Conservation (phyloP, 2,797 vertebrate species). For the Bradypus variegatus region DNA sequence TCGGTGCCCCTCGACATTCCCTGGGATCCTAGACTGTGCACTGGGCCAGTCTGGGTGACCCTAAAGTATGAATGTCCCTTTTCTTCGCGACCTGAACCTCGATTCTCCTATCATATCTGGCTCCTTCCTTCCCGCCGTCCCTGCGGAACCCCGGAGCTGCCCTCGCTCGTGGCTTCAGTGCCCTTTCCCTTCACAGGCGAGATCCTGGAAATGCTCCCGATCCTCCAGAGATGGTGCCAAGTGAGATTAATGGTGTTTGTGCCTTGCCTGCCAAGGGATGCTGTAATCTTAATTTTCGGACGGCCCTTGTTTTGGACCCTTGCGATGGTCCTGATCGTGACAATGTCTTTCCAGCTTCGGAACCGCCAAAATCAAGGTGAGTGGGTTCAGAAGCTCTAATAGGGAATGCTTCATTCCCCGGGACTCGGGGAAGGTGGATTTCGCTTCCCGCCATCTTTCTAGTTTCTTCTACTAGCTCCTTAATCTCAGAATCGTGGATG, state of each 20-base stretch:
- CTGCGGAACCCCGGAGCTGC: neutral
- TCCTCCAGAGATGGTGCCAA: neutral
- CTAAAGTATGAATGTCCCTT: neutral
- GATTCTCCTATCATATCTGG: neutral
- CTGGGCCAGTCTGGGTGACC: neutral
- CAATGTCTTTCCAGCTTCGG: neutral
- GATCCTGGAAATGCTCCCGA: neutral
- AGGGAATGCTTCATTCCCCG: neutral
- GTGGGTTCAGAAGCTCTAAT: neutral
- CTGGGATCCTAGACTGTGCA: neutral
- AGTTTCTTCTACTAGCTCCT: neutral
- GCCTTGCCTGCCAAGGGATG: fast-evolving
- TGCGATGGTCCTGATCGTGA: neutral
- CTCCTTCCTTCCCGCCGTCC: neutral
- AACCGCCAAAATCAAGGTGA: neutral
- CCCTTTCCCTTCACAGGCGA: neutral
- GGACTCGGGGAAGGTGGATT: neutral
- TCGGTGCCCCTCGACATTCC: neutral
- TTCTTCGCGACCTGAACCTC: neutral
- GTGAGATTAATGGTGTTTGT: fast-evolving
- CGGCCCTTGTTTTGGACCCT: fast-evolving
- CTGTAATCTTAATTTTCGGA: neutral
- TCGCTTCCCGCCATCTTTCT: neutral
- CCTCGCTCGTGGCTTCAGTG: neutral
- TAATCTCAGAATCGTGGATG: neutral